These are phyloP conservation scores for Saccostrea cuccullata DNA, from an alignment of 1,140 invertebrate genomes.

Conservation along the genomic window DNA sequence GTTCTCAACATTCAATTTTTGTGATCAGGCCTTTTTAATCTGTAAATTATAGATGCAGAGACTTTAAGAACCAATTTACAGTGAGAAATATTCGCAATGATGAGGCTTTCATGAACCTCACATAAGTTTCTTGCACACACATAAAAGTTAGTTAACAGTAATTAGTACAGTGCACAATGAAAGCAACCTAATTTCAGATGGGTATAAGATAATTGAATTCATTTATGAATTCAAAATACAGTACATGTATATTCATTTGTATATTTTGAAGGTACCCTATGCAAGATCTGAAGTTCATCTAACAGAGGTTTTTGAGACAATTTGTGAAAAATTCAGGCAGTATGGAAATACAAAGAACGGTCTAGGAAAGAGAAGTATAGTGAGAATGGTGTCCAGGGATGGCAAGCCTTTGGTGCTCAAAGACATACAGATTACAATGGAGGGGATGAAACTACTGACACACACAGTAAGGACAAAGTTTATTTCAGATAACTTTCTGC, in stretches of 20 bases:
- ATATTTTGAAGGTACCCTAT: conserved; percentile 82
- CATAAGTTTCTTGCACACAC: no score
- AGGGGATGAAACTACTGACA: not conserved
- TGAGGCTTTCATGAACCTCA: no score
- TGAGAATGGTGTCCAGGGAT: conserved; percentile 83
- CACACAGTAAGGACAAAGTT: not conserved
- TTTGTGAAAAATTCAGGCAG: conserved; percentile 90
- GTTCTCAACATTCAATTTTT: no score
- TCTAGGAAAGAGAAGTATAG: conserved; percentile 84
- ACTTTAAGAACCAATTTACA: no score
- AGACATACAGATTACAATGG: not conserved
- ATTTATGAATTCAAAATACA: not conserved
- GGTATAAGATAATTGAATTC: no score
- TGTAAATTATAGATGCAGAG: no score
- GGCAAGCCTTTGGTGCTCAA: conserved; percentile 73
- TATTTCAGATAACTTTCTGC: not conserved
- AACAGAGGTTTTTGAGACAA: conserved; percentile 88
- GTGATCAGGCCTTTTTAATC: no score
- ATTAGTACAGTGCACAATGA: no score
- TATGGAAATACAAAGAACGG: conserved; percentile 90
- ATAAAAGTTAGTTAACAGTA: no score
- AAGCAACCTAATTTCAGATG: no score
- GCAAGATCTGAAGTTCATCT: conserved; percentile 88
- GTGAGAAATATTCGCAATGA: no score
- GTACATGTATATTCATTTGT: not conserved